Base-by-base conservation (phyloP, 2,113 vertebrate species). In the Pterophyllum scalare region DNA sequence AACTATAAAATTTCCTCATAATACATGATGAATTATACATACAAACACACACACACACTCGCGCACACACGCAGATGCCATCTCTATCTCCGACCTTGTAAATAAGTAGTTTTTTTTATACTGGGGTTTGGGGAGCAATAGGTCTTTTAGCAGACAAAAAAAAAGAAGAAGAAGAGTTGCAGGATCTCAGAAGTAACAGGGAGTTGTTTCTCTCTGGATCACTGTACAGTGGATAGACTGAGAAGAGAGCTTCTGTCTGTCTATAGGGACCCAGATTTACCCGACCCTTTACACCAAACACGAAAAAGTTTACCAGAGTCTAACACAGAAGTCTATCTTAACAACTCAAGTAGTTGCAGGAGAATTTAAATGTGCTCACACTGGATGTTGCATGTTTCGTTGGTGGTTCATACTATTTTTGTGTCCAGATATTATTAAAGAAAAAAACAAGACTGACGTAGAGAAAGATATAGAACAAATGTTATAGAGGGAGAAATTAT, bases 301-400 rank as follows among this genome's bases (percentile, higher is more conserved):
- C 91, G 82, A 61, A 90, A 90, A 84, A 67, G 88, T 90, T 93
- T 91, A 89, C 91, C 89, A 79, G 90, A 93, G 85, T 88, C 88
- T 82, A 85, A 89, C 92, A 93, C 91, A 83, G 79, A 88, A 57
- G 94, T 93, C 62, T 56, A 93, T 94, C 94, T 93, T 91, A 91
- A 91, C 88, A 92, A 91, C 93, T 92, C 88, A 22, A 93, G 94
- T 96, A 95, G 93, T 96, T 94, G 93, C 96, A 96, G 96, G 94
- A 97, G 92, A 97, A 95, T 95, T 94, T 94, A 96, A 96, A 97
- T 97, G 96, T 97, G 97, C 97, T 96, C 96, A 96, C 96, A 90
- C 91, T 97, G 96, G 96, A 96, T 97, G 97, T 99, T 98, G 98
- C 98, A 99, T 99, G 98, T 97, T 90, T 95, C 89, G 94, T 94